phyloP scores from a whole-genome alignment of 2,113 vertebrate genomes.

The Calcarius ornatus region DNA sequence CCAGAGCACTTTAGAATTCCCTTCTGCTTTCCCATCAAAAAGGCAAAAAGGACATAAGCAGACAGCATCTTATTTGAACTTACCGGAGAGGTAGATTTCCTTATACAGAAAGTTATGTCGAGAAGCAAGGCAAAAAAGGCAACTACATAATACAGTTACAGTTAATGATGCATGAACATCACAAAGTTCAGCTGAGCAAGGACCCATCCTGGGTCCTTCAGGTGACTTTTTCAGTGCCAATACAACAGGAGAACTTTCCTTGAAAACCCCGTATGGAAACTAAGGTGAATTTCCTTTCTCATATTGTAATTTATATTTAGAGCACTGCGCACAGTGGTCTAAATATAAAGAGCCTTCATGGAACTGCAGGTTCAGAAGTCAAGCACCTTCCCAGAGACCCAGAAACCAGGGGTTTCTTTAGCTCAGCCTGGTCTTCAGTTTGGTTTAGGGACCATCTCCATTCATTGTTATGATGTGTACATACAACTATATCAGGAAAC shows the following conservation, averaged over 20 bases:
- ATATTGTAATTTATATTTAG: not conserved
- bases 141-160: not conserved
- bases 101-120: not conserved
- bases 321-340: not conserved
- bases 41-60: conserved; percentile 56
- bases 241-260: not conserved
- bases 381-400: no score
- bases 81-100: not conserved
- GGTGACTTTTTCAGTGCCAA: not conserved
- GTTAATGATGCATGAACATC: conserved; percentile 10
- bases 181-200: not conserved
- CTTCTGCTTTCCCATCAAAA: conserved; percentile 46
- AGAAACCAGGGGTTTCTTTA: not conserved
- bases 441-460: not conserved
- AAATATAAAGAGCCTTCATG: no score
- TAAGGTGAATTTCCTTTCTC: not conserved
- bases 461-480: not conserved
- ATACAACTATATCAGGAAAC: not conserved
- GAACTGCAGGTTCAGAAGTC: no score
- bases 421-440: not conserved
- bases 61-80: conserved; percentile 31
- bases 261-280: rapidly evolving
- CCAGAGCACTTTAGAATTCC: conserved; percentile 50
- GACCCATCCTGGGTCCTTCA: not conserved
- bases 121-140: not conserved